Conservation (phyloP, 2,888 invertebrate species). For the Nasonia oneida region DNA sequence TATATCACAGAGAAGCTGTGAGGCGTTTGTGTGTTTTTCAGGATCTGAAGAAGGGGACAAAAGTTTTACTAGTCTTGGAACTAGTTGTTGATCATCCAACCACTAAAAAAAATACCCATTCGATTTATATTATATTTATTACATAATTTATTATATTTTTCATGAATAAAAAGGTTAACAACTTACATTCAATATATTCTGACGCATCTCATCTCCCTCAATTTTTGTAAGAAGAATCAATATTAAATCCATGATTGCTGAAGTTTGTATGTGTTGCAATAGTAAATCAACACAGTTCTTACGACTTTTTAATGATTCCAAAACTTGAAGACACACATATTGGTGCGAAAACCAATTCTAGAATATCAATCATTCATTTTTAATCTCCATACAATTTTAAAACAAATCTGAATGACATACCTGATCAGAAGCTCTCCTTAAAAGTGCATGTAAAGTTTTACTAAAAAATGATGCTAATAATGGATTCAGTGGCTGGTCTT, state of each 20-base stretch:
- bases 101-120: constrained; percentile 83
- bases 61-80: constrained; percentile 87
- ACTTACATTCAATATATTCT: constrained; percentile 85
- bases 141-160: constrained; percentile 45
- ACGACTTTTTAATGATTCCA: constrained; percentile 94
- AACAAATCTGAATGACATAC: constrained; percentile 78
- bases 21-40: constrained; percentile 91
- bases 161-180: constrained; percentile 21
- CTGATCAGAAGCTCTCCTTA: constrained; percentile 93
- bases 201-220: constrained; percentile 86
- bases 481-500: constrained; percentile 93
- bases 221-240: constrained; percentile 91
- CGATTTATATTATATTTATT: too few relatives aligned
- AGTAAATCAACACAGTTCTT: constrained; percentile 93
- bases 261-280: constrained; percentile 94
- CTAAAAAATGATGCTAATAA: constrained; percentile 97
- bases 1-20: constrained; percentile 93
- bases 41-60: constrained; percentile 85
- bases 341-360: constrained; percentile 96
- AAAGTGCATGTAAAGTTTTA: constrained; percentile 94
- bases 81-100: constrained; percentile 92
- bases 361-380: constrained; percentile 52
- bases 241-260: constrained; percentile 96
- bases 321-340: constrained; percentile 93
- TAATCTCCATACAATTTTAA: background rate